Evolutionary conservation across 2,888 invertebrate genomes (phyloP).

Genomic region (Protophormia terraenovae): DNA sequence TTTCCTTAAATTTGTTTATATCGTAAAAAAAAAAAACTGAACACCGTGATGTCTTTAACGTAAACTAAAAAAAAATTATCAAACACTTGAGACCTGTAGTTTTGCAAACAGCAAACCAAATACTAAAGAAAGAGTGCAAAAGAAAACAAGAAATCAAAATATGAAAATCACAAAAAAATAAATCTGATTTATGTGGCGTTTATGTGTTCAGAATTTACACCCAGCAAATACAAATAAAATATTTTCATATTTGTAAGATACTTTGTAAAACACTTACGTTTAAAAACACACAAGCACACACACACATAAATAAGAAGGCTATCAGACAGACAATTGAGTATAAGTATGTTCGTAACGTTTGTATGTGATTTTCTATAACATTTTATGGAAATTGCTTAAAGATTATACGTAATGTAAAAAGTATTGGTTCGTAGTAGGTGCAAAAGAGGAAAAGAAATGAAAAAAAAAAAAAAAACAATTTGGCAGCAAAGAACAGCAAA

Average conservation of each 20-base stretch:
- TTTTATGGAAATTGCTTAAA: constrained; percentile 74
- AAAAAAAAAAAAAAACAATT: constrained; percentile 40
- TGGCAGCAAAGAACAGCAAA: constrained; percentile 14
- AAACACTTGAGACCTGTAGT: not conserved
- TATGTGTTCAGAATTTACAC: constrained; percentile 70
- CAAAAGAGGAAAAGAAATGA: not conserved
- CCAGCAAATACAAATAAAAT: constrained; percentile 46
- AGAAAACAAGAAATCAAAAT: constrained; percentile 37
- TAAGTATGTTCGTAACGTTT: not conserved
- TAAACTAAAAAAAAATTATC: not conserved
- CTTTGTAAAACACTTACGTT: constrained; percentile 16
- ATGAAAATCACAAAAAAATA: constrained; percentile 66
- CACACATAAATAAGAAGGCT: not conserved
- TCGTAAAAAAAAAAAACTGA: not conserved
- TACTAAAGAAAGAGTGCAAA: not conserved
- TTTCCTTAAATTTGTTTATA: constrained; percentile 46
- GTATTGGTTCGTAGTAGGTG: constrained; percentile 33
- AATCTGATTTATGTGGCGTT: constrained; percentile 77
- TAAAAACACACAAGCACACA: not conserved
- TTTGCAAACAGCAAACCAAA: not conserved
- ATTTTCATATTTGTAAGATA: constrained; percentile 55
- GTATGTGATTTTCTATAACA: constrained; percentile 73
- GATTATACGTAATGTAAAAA: constrained; percentile 44
- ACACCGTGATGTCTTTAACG: not conserved
- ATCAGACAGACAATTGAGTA: constrained; percentile 51